Base-by-base conservation (phyloP, 2,888 invertebrate genomes). In the Drosophila meridionalis region DNA sequence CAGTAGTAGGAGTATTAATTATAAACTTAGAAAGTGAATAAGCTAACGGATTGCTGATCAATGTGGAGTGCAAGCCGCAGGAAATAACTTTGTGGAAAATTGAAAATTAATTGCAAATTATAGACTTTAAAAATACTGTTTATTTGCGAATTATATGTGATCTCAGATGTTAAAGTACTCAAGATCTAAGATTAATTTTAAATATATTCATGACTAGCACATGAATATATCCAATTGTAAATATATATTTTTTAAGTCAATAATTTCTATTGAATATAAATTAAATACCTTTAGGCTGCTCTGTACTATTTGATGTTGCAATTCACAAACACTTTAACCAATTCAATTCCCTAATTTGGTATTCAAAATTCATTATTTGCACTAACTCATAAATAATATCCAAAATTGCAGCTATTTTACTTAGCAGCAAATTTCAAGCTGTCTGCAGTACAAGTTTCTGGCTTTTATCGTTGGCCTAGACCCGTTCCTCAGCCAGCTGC, bases 381-480 rank as follows among this genome's bases (percentile, higher is more conserved):
- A 11, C 56, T 34, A 38, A 12, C 20, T 12, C 28, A 48, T 42
- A 47, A 38, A 8, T 32, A 30, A 45, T 56, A 48, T 47, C 0
- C 9, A 26, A 20, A 60, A 40, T 60, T 32, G 9, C 20, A 20
- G 3, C 6, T 42, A 6, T 45, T 59, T 62, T 11, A 36, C 14
- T 34, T 45, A 14, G 7, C 48, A 20, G 2, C 28, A 47, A 64
- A 52, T 63, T 63, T 55, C 63, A 40, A 0, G 38, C 8, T 11
- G 36, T 28, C 48, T 20, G 6, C 30, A 47, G 40, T 14, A 28
- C 36, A 73, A 73, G 38, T 64, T 50, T 36, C 28, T 66, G 62
- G 52, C 65, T 59, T 48, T 42, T 9, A 45, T 34, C 20, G 28
- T 20, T 34, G 32, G 5, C 20, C 40, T n/a, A 14, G 45, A 11